Evolutionary conservation across 2,888 invertebrate species (phyloP).

Genomic region (Alcis repandata): DNA sequence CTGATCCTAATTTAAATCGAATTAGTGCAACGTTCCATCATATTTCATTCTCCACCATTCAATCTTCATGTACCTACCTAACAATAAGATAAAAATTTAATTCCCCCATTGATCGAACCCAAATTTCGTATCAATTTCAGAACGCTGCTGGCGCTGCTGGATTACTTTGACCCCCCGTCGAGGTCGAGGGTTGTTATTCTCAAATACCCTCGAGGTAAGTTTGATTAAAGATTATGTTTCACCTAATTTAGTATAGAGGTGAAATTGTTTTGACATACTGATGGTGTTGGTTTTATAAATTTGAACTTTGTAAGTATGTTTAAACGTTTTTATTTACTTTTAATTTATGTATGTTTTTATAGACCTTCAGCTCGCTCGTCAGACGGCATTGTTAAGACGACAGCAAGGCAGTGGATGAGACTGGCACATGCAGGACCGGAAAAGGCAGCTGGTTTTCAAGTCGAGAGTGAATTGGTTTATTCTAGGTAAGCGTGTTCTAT

Average conservation of each 20-base stretch:
- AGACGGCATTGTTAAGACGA: too few species aligned
- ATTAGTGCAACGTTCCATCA: conserved; percentile 13
- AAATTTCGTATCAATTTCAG: conserved; percentile 82
- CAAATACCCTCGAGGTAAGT: conserved; percentile 40
- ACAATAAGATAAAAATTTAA: conserved; percentile 61
- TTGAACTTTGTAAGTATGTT: too few species aligned
- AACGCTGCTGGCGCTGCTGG: conserved; percentile 70
- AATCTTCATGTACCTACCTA: conserved; percentile 48
- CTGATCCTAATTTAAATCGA: not conserved
- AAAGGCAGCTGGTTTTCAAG: too few species aligned
- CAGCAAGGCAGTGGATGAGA: too few species aligned
- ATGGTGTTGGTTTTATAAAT: too few species aligned
- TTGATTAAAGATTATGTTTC: conserved; percentile 9
- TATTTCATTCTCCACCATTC: conserved; percentile 35
- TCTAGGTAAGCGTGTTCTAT: too few species aligned
- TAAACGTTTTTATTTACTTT: too few species aligned
- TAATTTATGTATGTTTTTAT: too few species aligned
- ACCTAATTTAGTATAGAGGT: conserved; percentile 8
- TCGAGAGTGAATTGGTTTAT: too few species aligned
- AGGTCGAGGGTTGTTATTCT: conserved; percentile 60
- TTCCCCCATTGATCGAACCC: conserved; percentile 68
- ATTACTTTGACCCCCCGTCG: conserved; percentile 71
- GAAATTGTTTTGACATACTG: too few species aligned
- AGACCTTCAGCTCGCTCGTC: too few species aligned
- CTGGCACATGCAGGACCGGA: too few species aligned